Conservation (phyloP, 2,797 vertebrate species). For the Betta splendens region DNA sequence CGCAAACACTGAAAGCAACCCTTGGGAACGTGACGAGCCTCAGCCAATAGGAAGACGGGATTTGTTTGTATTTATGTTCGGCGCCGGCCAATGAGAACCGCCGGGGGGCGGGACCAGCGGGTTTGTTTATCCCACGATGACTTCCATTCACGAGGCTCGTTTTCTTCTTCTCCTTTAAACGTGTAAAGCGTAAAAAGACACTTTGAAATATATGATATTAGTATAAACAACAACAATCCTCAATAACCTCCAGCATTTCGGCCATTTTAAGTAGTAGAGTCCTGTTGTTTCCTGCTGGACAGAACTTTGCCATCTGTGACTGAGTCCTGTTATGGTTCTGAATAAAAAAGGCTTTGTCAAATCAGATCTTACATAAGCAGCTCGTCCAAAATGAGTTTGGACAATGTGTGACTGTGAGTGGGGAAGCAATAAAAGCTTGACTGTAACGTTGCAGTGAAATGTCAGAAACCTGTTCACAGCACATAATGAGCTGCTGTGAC, state of each 20-base stretch:
- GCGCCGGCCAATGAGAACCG: constrained; percentile 33
- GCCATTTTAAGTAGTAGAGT: too few relatives aligned
- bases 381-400: constrained; percentile 19
- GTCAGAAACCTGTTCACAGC: constrained; percentile 16
- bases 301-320: constrained; percentile 35
- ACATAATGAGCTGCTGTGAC: constrained; percentile 27
- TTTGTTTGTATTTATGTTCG: constrained; percentile 1
- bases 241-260: background rate
- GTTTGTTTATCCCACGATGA: background rate
- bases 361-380: constrained; percentile 66
- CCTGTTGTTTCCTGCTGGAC: constrained; percentile 15
- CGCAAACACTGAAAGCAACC: background rate
- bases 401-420: constrained; percentile 6
- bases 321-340: constrained; percentile 50
- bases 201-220: background rate
- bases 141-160: background rate
- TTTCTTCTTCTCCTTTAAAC: background rate
- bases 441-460: too few relatives aligned
- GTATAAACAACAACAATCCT: background rate
- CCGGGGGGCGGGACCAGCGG: background rate
- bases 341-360: constrained; percentile 67
- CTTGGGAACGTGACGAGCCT: background rate
- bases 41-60: constrained; percentile 40
- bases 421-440: constrained; percentile 1
- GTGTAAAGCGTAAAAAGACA: background rate